Conservation (phyloP, 1,140 invertebrate genomes). For the Agraylea sexmaculata region DNA sequence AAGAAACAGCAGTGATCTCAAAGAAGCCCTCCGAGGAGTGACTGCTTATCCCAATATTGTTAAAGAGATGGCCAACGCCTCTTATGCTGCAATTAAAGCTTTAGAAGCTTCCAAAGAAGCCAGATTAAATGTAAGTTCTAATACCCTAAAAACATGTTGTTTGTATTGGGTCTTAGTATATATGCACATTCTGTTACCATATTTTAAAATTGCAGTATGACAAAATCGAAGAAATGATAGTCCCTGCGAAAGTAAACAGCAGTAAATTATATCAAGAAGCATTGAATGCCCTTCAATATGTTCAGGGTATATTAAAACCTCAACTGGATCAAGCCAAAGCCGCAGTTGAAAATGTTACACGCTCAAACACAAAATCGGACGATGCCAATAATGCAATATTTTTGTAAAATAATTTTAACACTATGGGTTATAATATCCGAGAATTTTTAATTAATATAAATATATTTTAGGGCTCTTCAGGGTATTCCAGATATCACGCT, state of each 20-base stretch:
- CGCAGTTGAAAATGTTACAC: constrained; percentile 25
- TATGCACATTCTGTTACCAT: no score
- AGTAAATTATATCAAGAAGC: constrained; percentile 33
- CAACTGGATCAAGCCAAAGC: constrained; percentile 27
- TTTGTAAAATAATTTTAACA: constrained; percentile 5
- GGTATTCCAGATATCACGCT: constrained; percentile 9
- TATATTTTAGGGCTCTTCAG: constrained; percentile 6
- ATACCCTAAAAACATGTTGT: no score
- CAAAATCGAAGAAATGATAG: no score
- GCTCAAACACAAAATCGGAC: constrained; percentile 20
- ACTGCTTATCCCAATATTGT: constrained; percentile 79
- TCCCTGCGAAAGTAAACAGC: constrained; percentile 24
- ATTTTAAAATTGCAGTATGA: no score
- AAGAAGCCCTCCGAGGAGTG: constrained; percentile 70
- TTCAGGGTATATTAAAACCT: constrained; percentile 38
- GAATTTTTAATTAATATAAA: no score
- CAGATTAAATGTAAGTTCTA: constrained; percentile 41
- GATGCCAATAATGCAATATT: constrained; percentile 12
- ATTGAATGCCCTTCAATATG: constrained; percentile 24
- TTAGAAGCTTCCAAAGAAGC: constrained; percentile 51
- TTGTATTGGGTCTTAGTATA: no score
- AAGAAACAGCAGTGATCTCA: constrained; percentile 45
- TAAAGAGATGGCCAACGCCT: constrained; percentile 58
- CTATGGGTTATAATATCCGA: no score
- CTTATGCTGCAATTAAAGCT: constrained; percentile 48